A percentile compares a stretch with the other conserved stretches of the same genome.
Evolutionary conservation across 2,797 vertebrate species (phyloP).

Genomic region (Molossus molossus): DNA sequence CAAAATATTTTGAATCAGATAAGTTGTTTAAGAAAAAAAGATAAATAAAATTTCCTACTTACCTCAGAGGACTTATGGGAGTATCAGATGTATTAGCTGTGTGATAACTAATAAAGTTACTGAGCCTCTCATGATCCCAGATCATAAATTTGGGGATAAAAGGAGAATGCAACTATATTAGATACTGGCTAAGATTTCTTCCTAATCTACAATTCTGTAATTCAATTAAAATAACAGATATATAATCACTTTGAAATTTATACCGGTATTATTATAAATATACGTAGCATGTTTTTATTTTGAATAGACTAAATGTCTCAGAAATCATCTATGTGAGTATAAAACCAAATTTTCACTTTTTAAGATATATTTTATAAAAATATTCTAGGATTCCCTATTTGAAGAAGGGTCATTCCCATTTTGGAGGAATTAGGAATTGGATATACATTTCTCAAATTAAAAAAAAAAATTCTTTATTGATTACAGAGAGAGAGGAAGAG

Average conservation of each 20-base stretch:
- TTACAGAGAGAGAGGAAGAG: no score
- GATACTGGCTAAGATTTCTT: not conserved
- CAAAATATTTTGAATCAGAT: slow-evolving; percentile 51
- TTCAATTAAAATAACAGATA: slow-evolving; percentile 38
- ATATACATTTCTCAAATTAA: not conserved
- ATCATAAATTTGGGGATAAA: not conserved
- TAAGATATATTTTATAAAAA: slow-evolving; percentile 31
- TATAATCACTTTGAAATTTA: slow-evolving; percentile 17
- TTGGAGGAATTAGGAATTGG: not conserved
- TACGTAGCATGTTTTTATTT: slow-evolving; percentile 3
- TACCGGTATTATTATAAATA: slow-evolving; percentile 9
- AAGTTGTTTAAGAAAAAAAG: slow-evolving; percentile 54
- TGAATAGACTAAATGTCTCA: slow-evolving; percentile 3
- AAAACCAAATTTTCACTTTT: not conserved
- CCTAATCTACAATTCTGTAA: not conserved
- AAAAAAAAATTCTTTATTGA: no score
- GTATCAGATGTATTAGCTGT: not conserved
- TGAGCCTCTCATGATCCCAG: not conserved
- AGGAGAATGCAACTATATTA: not conserved
- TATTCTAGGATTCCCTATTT: not conserved
- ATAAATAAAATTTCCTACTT: not conserved
- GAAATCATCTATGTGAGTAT: not conserved
- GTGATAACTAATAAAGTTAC: not conserved
- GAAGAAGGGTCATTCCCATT: not conserved
- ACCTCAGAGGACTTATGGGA: not conserved